A percentile compares a stretch with the other conserved stretches of the same genome.
Conservation (phyloP, 2,113 vertebrate genomes). For the Galeopterus variegatus region DNA sequence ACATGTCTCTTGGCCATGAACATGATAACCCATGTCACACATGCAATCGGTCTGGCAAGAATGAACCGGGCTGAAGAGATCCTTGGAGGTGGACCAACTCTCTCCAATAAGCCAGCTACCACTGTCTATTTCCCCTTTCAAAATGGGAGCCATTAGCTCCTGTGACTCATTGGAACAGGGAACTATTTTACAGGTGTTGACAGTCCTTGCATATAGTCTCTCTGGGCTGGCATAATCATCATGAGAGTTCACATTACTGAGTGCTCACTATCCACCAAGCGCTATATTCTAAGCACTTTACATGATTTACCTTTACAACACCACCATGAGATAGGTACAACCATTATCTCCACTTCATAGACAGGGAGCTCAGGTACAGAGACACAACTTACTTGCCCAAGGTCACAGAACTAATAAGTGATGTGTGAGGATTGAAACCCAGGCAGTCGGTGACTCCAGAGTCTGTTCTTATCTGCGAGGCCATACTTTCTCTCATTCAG, state of each 20-base stretch:
- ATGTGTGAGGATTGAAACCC: not conserved
- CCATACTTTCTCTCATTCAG: too few species aligned
- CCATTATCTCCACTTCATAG: not conserved
- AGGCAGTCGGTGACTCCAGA: not conserved
- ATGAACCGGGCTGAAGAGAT: not conserved
- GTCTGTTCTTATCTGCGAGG: not conserved
- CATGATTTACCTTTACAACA: constrained; percentile 6
- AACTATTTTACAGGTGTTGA: not conserved
- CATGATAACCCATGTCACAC: not conserved
- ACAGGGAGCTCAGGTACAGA: not conserved
- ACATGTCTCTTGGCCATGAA: constrained; percentile 33
- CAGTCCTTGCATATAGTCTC: not conserved
- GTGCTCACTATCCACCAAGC: not conserved
- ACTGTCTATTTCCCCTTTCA: not conserved
- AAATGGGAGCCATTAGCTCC: not conserved
- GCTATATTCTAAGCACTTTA: not conserved
- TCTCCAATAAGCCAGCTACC: not conserved
- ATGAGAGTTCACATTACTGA: not conserved
- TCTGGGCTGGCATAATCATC: not conserved
- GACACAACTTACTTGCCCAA: not conserved
- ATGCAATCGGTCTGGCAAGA: constrained; percentile 27
- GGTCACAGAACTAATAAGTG: not conserved
- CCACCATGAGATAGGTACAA: not conserved
- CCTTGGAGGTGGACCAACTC: constrained; percentile 14
- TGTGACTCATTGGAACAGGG: not conserved